Evolutionary conservation across 37 sponge, comb jelly and placozoan genomes (phyloP), one percentile per base, ranked within the genome.

Genomic region (Haliclona indistincta): DNA sequence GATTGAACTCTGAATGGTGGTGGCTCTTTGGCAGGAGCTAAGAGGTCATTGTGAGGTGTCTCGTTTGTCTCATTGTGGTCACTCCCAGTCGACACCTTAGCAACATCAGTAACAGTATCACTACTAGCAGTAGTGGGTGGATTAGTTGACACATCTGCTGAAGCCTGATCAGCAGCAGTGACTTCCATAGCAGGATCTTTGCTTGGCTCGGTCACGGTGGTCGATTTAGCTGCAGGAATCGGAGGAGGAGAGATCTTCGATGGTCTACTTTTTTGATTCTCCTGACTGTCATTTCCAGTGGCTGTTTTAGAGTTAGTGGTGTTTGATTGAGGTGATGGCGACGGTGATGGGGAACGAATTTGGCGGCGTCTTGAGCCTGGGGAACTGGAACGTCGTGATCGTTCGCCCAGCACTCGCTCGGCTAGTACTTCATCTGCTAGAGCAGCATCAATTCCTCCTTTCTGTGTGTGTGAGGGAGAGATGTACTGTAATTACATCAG

Each of bases 381-480:
- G 15, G 47, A 25, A n/a, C 44, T n/a, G 28, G 58, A 58, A 47
- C 13, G 13, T 17, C 49, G 13, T 47, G 13, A 8, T 47, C 49
- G 13, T 47, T 13, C 49, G 7, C 60, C 60, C n/a, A 26, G 26
- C 43, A 71, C 43, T 56, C 56, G 75, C 54, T 91, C 87, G 0
- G 86, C 87, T 87, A 91, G 86, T 74, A 86, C 83, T 56, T 91
- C 92, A 67, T 91, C 92, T 10, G 87, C 92, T 63, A 88, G 29
- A 83, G 51, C 45, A 61, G 61, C 76, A 23, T 67, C 56, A 25
- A 68, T 75, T 19, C 43, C 38, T 23, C 43, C 74, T 38, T 11
- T n/a, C 67, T 52, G 8, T 52, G 36, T 2, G 5, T 2, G 64
- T 34, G 64, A 3, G 34, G 2, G 34, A 3, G 64, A 47, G 49